Percentiles rank a stretch among this genome's conserved stretches.
Evolutionary conservation across 2,888 invertebrate species (phyloP).

Genomic region (Cordilura impudica): DNA sequence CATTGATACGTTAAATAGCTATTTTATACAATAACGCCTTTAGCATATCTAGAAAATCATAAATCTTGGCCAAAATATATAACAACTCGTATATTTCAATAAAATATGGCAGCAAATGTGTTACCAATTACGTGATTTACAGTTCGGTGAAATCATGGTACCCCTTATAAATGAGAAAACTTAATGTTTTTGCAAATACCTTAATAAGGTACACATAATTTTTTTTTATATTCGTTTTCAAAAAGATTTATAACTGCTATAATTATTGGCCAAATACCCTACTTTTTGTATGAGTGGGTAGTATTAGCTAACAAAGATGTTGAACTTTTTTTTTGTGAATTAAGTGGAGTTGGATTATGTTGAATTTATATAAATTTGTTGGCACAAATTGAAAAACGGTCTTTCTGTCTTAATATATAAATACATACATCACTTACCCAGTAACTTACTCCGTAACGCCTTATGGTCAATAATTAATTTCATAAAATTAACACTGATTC

Average conservation of each 20-base stretch:
- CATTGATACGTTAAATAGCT: slow-evolving; percentile 61
- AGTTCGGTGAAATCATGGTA: slow-evolving; percentile 1
- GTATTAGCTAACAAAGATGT: too few species aligned
- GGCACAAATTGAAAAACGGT: too few species aligned
- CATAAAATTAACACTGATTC: too few species aligned
- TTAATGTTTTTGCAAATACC: slow-evolving; percentile 17
- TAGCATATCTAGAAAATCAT: slow-evolving; percentile 56
- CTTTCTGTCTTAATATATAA: too few species aligned
- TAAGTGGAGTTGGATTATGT: too few species aligned
- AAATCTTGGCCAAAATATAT: slow-evolving; percentile 37
- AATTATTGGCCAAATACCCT: slow-evolving; percentile 15
- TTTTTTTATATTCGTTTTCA: background rate
- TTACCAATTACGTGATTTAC: slow-evolving; percentile 47
- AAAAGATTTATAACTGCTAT: slow-evolving; percentile 43
- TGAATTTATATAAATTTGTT: too few species aligned
- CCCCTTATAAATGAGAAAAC: background rate
- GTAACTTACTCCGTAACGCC: too few species aligned
- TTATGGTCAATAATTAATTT: too few species aligned
- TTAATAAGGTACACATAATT: slow-evolving; percentile 18
- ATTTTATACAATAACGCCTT: slow-evolving; percentile 58
- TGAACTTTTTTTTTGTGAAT: too few species aligned
- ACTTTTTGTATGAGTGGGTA: too few species aligned
- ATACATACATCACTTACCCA: too few species aligned
- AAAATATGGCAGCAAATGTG: slow-evolving; percentile 52
- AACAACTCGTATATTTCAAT: slow-evolving; percentile 33